Percentiles rank a stretch among this genome's conserved stretches.
phyloP scores from a whole-genome alignment of 1,140 invertebrate species.

The Harlomillsia oculata region DNA sequence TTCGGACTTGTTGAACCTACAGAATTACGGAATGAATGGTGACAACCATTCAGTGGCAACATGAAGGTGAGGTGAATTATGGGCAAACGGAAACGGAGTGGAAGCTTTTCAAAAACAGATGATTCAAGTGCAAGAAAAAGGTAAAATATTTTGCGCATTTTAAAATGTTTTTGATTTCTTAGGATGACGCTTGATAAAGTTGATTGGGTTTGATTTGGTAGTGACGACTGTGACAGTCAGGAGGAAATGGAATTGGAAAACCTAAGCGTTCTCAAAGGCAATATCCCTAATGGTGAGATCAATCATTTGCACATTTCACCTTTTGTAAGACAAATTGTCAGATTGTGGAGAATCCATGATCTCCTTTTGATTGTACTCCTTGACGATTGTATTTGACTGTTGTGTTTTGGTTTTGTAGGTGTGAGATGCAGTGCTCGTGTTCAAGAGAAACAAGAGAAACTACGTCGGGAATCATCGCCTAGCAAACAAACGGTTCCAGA shows the following conservation, averaged over 20 bases:
- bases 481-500: constrained; percentile 21
- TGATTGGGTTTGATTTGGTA: neutral
- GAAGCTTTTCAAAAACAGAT: constrained; percentile 24
- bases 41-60: too few species aligned
- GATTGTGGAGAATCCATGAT: neutral
- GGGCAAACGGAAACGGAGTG: constrained; percentile 30
- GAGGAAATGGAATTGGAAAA: constrained; percentile 24
- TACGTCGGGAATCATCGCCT: constrained; percentile 25
- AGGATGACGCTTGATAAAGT: neutral
- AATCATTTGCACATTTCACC: neutral
- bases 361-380: neutral
- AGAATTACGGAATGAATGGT: too few species aligned
- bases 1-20: too few species aligned
- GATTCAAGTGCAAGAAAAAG: constrained; percentile 16
- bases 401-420: constrained; percentile 6
- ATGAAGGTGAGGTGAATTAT: too few species aligned
- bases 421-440: constrained; percentile 29
- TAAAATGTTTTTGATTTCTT: neutral
- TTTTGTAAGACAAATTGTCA: neutral
- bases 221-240: constrained; percentile 33
- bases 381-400: too few species aligned
- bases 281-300: constrained; percentile 15
- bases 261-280: constrained; percentile 8
- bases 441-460: constrained; percentile 34
- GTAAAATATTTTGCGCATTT: constrained; percentile 7